phyloP scores from a whole-genome alignment of 2,797 vertebrate species.

The Mus caroli region DNA sequence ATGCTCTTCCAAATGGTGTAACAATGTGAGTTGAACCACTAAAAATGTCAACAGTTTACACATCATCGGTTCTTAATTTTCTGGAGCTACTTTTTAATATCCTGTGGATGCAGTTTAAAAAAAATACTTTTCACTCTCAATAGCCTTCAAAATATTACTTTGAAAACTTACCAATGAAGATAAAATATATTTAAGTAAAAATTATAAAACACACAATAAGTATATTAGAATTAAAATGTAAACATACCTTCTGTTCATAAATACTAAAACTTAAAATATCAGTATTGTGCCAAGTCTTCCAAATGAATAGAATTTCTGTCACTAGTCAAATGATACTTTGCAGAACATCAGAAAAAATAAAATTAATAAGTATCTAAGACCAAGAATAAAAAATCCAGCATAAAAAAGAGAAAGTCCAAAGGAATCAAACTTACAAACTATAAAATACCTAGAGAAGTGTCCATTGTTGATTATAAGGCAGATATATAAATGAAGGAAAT shows the following conservation, averaged over 20 bases:
- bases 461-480: background rate
- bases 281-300: background rate
- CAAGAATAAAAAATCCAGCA: background rate
- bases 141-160: background rate
- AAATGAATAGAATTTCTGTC: background rate
- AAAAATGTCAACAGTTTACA: conserved; percentile 60
- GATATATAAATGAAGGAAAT: background rate
- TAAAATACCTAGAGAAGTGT: background rate
- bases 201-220: background rate
- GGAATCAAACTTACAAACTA: background rate
- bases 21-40: background rate
- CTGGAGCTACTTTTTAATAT: background rate
- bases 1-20: conserved; percentile 30
- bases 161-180: background rate
- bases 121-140: background rate
- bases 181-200: background rate
- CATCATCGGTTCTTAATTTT: conserved; percentile 47
- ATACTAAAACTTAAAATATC: background rate
- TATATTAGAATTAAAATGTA: background rate
- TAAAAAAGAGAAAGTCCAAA: background rate
- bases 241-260: background rate
- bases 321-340: background rate
- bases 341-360: background rate
- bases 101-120: background rate
- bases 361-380: background rate